Evolutionary conservation across 2,888 invertebrate genomes (phyloP), one percentile per base, ranked within the genome.

Genomic region (Hyles lineata): DNA sequence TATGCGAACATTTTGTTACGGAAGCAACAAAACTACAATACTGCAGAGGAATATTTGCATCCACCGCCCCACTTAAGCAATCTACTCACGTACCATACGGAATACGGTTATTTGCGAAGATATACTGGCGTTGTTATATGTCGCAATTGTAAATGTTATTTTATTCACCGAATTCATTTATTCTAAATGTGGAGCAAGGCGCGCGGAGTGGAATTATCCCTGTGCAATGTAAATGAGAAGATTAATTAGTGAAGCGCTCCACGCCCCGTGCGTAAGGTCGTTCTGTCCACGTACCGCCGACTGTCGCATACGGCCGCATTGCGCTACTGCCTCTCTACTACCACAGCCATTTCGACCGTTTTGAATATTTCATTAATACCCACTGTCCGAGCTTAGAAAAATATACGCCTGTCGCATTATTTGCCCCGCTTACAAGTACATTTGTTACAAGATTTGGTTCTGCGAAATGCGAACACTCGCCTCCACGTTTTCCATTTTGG

Each of bases 271-370:
- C 60, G 43, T 71, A 23, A 71, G 32, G 21, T 21, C 19, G 21
- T 23, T 60, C 23, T 43, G 63, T 23, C 63, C 21, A 50, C 4
- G 43, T 43, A 32, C n/a, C 11, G 25, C 19, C 11, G 50, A 71
- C 72, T 76, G 81, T 80, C 83, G 83, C 85, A 82, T 80, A 77
- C 75, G 70, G 76, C 89, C 88, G 90, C 90, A 90, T 76, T 90
- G 90, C 90, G 90, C 87, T 83, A 82, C 76, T 76, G 77, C 79
- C 81, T 63, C 35, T 67, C 43, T 17, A 6, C 5, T 50, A 67
- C 61, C 19, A 61, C 50, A 55, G 19, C 17, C 55, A 50, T 67
- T 67, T 17, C 23, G 23, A 35, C 23, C 25, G 43, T 63, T 76
- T 76, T 77, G 75, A 77, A 79, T 79, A 79, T 82, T 84, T 79